Percentiles rank a stretch among this genome's conserved stretches.
Conservation (phyloP, 2,113 vertebrate species). For the Struthio camelus region DNA sequence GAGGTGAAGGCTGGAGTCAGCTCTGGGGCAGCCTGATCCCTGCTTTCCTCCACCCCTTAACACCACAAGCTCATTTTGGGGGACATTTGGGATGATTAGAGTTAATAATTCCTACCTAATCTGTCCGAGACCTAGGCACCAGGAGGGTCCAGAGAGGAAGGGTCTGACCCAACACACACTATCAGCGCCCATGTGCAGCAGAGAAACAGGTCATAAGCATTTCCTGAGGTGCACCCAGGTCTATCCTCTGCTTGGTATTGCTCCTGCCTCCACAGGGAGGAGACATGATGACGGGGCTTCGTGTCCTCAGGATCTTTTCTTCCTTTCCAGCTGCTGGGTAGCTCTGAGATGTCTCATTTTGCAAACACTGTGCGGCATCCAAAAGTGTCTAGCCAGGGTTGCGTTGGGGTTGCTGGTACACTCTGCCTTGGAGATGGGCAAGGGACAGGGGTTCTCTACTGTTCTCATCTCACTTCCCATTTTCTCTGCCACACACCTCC, state of each 20-base stretch:
- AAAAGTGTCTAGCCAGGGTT: neutral
- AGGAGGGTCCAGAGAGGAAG: neutral
- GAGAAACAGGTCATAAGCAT: rapidly evolving
- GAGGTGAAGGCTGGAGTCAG: neutral
- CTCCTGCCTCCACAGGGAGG: neutral
- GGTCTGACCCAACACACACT: neutral
- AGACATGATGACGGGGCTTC: neutral
- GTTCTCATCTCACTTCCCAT: neutral
- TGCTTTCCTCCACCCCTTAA: neutral
- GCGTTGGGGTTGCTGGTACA: neutral
- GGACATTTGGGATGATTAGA: neutral
- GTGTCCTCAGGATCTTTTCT: neutral
- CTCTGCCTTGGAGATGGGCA: neutral
- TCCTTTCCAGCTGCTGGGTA: neutral
- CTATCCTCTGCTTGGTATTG: neutral
- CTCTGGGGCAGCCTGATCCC: neutral
- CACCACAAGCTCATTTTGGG: too few species aligned
- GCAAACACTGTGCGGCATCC: rapidly evolving
- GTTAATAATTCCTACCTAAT: neutral
- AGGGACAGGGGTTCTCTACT: neutral
- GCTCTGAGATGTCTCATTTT: neutral
- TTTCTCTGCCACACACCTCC: neutral
- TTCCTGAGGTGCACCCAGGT: neutral
- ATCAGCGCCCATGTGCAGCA: neutral
- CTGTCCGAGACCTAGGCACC: neutral